Conservation (phyloP, 2,113 vertebrate species). For the Pomatostomus ruficeps region DNA sequence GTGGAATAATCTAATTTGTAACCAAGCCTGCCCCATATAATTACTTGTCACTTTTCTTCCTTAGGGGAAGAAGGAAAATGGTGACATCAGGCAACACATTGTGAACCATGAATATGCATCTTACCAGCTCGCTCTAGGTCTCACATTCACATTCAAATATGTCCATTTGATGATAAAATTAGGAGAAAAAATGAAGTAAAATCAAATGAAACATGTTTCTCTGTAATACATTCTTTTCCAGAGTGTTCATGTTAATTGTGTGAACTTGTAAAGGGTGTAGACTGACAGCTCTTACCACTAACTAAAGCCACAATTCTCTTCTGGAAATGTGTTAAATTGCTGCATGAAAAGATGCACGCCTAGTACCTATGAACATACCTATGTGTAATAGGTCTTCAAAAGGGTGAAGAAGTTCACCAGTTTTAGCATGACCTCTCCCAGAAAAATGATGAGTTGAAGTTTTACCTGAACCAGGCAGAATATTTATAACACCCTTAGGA, state of each 20-base stretch:
- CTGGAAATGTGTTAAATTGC: background rate
- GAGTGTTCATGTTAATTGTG: background rate
- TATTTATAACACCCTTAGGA: constrained; percentile 81
- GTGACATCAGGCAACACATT: background rate
- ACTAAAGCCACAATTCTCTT: background rate
- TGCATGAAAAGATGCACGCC: background rate
- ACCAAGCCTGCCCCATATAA: background rate
- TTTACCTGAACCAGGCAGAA: constrained; percentile 82
- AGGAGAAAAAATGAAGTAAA: background rate
- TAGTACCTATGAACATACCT: background rate
- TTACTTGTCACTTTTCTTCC: background rate
- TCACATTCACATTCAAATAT: background rate
- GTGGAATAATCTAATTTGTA: background rate
- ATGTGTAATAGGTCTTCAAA: background rate
- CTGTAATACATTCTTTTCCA: background rate
- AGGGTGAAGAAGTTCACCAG: background rate
- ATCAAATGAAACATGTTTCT: background rate
- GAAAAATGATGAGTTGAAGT: background rate
- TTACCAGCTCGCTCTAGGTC: background rate
- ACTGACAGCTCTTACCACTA: background rate
- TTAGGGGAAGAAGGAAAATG: background rate
- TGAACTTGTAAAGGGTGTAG: background rate
- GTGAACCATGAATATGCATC: background rate
- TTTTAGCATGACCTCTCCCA: background rate
- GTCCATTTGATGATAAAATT: background rate